Evolutionary conservation across 2,888 invertebrate species (phyloP), one percentile per base, ranked within the genome.

Genomic region (Pteria penguin): DNA sequence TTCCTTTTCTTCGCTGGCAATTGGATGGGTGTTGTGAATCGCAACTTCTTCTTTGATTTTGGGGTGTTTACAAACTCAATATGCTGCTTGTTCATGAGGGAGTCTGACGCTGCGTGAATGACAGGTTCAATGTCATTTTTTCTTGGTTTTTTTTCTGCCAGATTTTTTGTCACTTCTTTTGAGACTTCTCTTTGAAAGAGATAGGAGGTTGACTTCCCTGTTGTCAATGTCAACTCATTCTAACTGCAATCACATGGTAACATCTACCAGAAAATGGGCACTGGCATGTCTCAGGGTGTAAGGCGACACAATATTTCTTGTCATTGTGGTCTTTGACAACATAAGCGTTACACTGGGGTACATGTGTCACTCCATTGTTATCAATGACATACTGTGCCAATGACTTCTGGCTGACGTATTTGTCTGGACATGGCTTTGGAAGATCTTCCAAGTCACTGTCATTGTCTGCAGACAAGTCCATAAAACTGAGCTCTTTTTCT

Each of bases 111-210:
- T 1, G 4, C 14, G 11, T 1, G 5, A 14, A 61, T n/a, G 11
- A 4, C 26, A 5, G 1, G 4, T 11, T 61, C 61, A n/a, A 27
- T 26, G n/a, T 61, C 4, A 61, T 61, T 61, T 61, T 26, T 61
- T 27, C 61, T 61, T 18, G 61, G 61, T n/a, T 5, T n/a, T 5
- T 22, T 61, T 61, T 27, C 61, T 27, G 26, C 61, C 61, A 26
- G 61, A 61, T 26, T 61, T 61, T 24, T 58, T 58, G 3, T 58
- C 3, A 24, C 58, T 58, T 58, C 58, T 58, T 58, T 58, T 58
- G n/a, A 22, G 11, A 22, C 58, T 18, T 58, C 2, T 58, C 24
- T 58, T 58, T 18, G 58, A 22, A 24, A 58, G 58, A 24, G 22
- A 22, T 58, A 1, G n/a, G 11, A 2, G 24, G 24, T 24, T 58